Percentiles rank a stretch among this genome's conserved stretches.
Evolutionary conservation across 2,888 invertebrate genomes (phyloP).

Genomic region (Metellina segmentata): DNA sequence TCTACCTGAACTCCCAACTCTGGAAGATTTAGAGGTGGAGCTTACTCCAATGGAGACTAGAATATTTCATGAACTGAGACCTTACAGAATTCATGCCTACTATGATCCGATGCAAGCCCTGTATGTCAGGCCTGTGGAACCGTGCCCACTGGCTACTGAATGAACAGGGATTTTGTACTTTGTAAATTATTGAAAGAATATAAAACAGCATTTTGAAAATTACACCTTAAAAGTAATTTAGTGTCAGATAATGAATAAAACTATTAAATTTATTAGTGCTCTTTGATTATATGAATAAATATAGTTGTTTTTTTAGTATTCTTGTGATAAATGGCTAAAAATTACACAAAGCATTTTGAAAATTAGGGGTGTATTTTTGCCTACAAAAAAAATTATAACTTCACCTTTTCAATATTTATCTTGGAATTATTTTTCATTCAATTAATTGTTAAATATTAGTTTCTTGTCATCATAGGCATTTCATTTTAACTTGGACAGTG

Average conservation of each 20-base stretch:
- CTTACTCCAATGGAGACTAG: conserved; percentile 87
- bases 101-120: conserved; percentile 89
- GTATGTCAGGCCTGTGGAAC: conserved; percentile 85
- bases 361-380: too few relatives aligned
- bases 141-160: conserved; percentile 79
- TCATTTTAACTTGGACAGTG: too few relatives aligned
- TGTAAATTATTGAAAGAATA: not conserved
- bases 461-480: too few relatives aligned
- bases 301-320: too few relatives aligned
- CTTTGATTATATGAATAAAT: too few relatives aligned
- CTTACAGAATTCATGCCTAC: conserved; percentile 86
- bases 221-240: not conserved
- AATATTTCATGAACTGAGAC: conserved; percentile 90
- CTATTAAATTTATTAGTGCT: not conserved
- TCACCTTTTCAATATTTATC: too few relatives aligned
- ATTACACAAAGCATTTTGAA: too few relatives aligned
- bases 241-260: not conserved
- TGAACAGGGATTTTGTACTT: conserved; percentile 6
- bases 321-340: too few relatives aligned
- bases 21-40: conserved; percentile 93
- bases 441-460: too few relatives aligned
- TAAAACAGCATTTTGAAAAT: not conserved
- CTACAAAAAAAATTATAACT: too few relatives aligned
- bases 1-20: conserved; percentile 85
- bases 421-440: too few relatives aligned